Evolutionary conservation across 2,113 vertebrate species (phyloP), one percentile per base, ranked within the genome.

Genomic region (Oxyura jamaicensis): DNA sequence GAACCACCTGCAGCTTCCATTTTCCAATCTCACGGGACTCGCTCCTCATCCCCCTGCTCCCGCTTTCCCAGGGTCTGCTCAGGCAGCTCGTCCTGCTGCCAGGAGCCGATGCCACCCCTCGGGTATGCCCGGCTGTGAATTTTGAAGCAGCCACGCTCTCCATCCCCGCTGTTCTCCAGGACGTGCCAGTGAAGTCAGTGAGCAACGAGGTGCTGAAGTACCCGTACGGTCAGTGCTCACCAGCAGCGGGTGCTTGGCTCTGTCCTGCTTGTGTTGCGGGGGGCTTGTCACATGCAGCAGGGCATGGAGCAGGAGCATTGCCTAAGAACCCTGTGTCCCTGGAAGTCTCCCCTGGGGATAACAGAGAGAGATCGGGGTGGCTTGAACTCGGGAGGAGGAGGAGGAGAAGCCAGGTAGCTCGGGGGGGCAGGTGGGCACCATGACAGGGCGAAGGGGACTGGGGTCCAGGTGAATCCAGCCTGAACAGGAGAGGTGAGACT

Each of bases 81-180:
- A 98, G 99, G 44, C 99, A 99, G 97, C 98, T 99, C 36, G 99
- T 99, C 58, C 96, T 99, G 94, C 97, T 99, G 89, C 99, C 99
- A 1, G 99, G 99, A 88, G 98, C 98, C 0, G 99, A 99, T 7
- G 99, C 98, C 76, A 98, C 98, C 25, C 89, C 96, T 33, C 97
- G 83, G 75, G 97, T 99, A 60, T 99, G 99, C 91, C 98, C 98
- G 3, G 95, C 98, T 26, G 41, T 91, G 59, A 95, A 97, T 25
- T 95, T 99, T 8, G 97, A 97, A 59, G 97, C 98, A 3, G 97
- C 98, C 0, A 91, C 96, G 7, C 98, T 99, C 59, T 98, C 98
- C 33, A 89, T 99, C 29, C 99, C 99, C 3, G 44, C 73, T 0
- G 74, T 97, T 53, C 98, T 99, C 62, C 97, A 97, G 55, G 98